Evolutionary conservation across 2,797 vertebrate species (phyloP).

Genomic region (Acipenser ruthenus): DNA sequence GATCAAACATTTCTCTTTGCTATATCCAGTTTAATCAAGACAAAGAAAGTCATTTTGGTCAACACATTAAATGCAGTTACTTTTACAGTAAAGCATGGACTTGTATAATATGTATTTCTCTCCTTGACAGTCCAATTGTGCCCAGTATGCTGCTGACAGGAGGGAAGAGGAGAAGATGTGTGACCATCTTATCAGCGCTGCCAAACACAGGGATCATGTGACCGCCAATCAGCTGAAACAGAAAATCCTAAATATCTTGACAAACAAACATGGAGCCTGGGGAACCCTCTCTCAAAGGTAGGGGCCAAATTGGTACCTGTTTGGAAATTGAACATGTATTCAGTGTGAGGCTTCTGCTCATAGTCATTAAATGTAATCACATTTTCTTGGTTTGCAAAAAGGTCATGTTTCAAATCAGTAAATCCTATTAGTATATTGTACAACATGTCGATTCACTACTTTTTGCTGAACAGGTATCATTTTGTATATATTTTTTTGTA

Average conservation of each 20-base stretch:
- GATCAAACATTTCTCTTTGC: too few species aligned
- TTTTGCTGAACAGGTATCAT: too few species aligned
- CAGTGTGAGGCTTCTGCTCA: conserved; percentile 19
- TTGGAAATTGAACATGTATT: neutral
- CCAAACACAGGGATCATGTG: conserved; percentile 91
- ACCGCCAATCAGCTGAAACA: conserved; percentile 93
- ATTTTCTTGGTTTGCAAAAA: conserved; percentile 29
- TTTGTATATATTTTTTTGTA: too few species aligned
- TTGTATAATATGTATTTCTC: conserved; percentile 11
- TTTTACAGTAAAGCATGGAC: too few species aligned
- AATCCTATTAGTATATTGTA: too few species aligned
- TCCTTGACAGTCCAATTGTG: conserved; percentile 74
- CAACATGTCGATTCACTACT: too few species aligned
- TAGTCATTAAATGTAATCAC: conserved; percentile 52
- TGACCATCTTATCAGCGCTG: conserved; percentile 90
- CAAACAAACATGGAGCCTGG: conserved; percentile 93
- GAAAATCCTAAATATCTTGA: conserved; percentile 94
- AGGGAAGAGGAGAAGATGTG: conserved; percentile 95
- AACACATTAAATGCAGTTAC: too few species aligned
- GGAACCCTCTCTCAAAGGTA: conserved; percentile 85
- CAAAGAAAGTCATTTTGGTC: too few species aligned
- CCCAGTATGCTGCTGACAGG: conserved; percentile 85
- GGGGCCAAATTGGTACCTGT: conserved; percentile 12
- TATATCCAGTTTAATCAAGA: too few species aligned
- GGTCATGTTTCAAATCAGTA: too few species aligned